Conservation (phyloP, 2,113 vertebrate genomes). For the Polypterus bichir region DNA sequence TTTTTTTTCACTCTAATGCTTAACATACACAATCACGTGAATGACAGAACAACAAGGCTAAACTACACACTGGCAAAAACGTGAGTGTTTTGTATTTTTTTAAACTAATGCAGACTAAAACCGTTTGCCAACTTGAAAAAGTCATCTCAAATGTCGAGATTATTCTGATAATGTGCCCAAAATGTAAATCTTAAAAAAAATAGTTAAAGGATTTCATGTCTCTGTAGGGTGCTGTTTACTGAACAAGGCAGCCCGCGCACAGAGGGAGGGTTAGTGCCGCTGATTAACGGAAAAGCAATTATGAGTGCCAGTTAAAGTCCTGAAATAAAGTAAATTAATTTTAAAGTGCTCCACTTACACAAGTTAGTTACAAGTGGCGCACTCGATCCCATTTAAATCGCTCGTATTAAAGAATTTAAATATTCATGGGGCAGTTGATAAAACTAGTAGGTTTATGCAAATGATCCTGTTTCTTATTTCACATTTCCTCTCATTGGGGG, state of each 20-base stretch:
- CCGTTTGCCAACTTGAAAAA: conserved; percentile 7
- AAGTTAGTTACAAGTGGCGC: neutral
- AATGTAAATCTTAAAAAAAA: neutral
- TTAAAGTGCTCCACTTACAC: neutral
- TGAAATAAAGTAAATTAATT: neutral
- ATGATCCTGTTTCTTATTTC: too few species aligned
- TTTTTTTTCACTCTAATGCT: too few species aligned
- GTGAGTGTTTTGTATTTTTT: too few species aligned
- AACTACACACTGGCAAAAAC: too few species aligned
- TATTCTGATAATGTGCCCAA: neutral
- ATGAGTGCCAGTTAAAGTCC: neutral
- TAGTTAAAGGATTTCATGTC: neutral
- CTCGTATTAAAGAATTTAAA: neutral
- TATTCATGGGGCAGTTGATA: neutral
- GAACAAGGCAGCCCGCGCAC: neutral
- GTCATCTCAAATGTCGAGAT: neutral
- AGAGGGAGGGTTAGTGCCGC: neutral
- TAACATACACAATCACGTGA: too few species aligned
- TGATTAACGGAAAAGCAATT: neutral
- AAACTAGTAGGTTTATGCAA: neutral
- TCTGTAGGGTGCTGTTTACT: neutral
- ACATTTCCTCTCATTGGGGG: too few species aligned
- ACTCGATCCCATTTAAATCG: neutral
- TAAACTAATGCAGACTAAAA: neutral
- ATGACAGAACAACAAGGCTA: too few species aligned